These are phyloP conservation scores for Drosophila guanche DNA, from an alignment of 1,140 invertebrate species.

Conservation along the genomic window DNA sequence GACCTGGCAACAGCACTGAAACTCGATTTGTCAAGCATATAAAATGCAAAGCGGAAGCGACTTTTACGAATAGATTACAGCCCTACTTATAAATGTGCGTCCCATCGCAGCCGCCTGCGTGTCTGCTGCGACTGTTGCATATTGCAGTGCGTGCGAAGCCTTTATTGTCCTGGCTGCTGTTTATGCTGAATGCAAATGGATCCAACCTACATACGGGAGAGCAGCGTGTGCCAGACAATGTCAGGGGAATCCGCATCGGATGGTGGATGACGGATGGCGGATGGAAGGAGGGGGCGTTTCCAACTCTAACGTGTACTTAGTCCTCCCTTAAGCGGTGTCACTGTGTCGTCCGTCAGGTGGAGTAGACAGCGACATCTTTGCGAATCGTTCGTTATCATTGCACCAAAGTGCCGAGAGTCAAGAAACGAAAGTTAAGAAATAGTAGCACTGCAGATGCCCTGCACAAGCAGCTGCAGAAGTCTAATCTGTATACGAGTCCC, in stretches of 20 bases:
- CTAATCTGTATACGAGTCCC: too few relatives aligned
- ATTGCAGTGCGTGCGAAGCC: constrained; percentile 58
- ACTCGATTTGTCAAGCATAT: constrained; percentile 73
- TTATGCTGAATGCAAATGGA: constrained; percentile 30
- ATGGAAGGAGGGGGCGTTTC: not conserved
- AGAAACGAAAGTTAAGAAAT: constrained; percentile 8
- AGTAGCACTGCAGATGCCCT: constrained; percentile 4
- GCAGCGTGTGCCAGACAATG: constrained; percentile 40
- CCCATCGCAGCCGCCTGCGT: constrained; percentile 16
- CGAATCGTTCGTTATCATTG: constrained; percentile 38
- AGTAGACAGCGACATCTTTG: constrained; percentile 33
- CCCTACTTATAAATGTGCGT: constrained; percentile 52
- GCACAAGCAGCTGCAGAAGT: too few relatives aligned
- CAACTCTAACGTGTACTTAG: not conserved
- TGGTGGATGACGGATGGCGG: not conserved
- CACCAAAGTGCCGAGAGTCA: constrained; percentile 12
- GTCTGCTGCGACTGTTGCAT: constrained; percentile 70
- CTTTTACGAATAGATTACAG: constrained; percentile 74
- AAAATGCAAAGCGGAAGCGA: constrained; percentile 70
- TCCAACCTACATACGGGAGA: constrained; percentile 26
- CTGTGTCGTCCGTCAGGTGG: not conserved
- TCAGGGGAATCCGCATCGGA: constrained; percentile 29
- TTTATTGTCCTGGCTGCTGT: constrained; percentile 53
- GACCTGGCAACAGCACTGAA: constrained; percentile 46
- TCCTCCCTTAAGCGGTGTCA: constrained; percentile 26